These are phyloP conservation scores for Ormyrus labotus DNA, from an alignment of 2,888 invertebrate genomes.

Conservation along the genomic window DNA sequence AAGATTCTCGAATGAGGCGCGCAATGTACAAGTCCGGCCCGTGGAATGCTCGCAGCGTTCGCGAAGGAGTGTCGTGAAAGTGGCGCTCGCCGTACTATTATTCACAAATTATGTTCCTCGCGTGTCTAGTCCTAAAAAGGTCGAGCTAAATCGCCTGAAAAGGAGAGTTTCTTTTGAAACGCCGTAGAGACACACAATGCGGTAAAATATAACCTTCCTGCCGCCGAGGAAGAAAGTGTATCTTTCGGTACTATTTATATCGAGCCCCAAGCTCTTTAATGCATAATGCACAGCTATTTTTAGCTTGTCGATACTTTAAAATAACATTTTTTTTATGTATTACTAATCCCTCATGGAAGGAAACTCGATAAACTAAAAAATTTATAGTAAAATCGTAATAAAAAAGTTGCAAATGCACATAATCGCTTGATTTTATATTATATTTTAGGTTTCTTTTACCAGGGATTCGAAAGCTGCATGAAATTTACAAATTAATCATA, in stretches of 20 bases:
- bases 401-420: too few species aligned
- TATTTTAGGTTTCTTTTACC: too few species aligned
- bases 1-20: too few species aligned
- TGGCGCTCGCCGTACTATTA: constrained; percentile 44
- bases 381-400: too few species aligned
- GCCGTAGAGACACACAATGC: not conserved
- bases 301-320: too few species aligned
- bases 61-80: constrained; percentile 56
- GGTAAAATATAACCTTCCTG: not conserved
- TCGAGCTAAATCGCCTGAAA: constrained; percentile 21
- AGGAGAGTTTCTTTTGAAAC: constrained; percentile 24
- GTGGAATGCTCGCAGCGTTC: constrained; percentile 8
- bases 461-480: too few species aligned
- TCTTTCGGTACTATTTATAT: constrained; percentile 10
- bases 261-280: not conserved
- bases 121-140: constrained; percentile 31
- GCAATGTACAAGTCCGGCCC: not conserved
- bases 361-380: too few species aligned
- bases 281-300: too few species aligned
- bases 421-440: too few species aligned
- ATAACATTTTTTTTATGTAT: too few species aligned
- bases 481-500: too few species aligned
- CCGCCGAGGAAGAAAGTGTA: constrained; percentile 21
- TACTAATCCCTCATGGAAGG: too few species aligned
- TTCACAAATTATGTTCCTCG: constrained; percentile 48